These are phyloP conservation scores for Andrena chrysosceles DNA, from an alignment of 2,888 invertebrate species.

Conservation along the genomic window DNA sequence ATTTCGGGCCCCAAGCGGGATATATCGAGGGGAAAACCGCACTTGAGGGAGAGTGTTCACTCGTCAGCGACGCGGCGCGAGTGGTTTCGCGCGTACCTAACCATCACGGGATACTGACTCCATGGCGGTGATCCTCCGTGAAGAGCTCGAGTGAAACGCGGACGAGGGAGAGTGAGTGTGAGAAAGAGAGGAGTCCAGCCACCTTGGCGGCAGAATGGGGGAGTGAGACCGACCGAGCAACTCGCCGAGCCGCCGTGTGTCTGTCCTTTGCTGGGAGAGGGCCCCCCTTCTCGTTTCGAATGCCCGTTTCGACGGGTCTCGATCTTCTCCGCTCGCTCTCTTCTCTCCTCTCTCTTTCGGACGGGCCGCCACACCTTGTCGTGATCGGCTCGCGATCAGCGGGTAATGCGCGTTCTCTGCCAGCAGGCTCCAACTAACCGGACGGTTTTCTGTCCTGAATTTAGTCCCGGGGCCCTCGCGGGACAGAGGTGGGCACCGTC, in stretches of 20 bases:
- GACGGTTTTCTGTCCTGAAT: constrained; percentile 79
- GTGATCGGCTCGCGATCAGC: constrained; percentile 74
- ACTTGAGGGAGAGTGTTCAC: constrained; percentile 35
- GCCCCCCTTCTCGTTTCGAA: constrained; percentile 54
- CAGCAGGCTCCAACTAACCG: constrained; percentile 64
- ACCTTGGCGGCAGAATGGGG: constrained; percentile 37
- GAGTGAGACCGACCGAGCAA: constrained; percentile 16
- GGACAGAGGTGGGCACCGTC: not conserved
- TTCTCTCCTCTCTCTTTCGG: constrained; percentile 56
- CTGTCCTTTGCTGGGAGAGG: constrained; percentile 52
- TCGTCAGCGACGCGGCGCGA: constrained; percentile 60
- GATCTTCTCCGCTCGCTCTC: constrained; percentile 48
- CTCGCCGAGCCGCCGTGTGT: constrained; percentile 36
- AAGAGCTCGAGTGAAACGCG: constrained; percentile 63
- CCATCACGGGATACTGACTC: constrained; percentile 66
- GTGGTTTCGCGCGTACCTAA: constrained; percentile 59
- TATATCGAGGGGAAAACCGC: not conserved
- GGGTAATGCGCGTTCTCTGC: constrained; percentile 69
- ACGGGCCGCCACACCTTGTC: constrained; percentile 78
- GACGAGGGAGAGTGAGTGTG: constrained; percentile 58
- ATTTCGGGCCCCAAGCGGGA: not conserved
- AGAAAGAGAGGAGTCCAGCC: constrained; percentile 38
- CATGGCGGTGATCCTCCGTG: constrained; percentile 57
- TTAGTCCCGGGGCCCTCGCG: constrained; percentile 64
- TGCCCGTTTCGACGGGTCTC: constrained; percentile 60